Base-by-base conservation (phyloP, 2,888 invertebrate species). In the Stenotaenia linearis region DNA sequence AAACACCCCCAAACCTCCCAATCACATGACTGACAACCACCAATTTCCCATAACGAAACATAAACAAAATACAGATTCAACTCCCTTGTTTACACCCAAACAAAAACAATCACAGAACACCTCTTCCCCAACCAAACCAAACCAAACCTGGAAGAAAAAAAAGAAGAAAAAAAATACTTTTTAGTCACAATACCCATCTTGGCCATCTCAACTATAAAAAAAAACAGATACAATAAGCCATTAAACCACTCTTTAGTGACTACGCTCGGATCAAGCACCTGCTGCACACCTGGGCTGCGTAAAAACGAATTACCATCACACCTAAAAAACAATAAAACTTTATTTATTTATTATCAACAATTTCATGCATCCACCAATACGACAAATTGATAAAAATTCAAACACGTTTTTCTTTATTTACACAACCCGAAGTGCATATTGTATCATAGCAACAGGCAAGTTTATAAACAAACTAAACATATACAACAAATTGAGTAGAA, bases 381-480 rank as follows among this genome's bases (percentile, higher is more conserved):
- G 21, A 12, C 23, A 5, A 25, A 23, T 61, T 61, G 4, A 25
- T 23, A 23, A 45, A 45, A 5, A 18, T 45, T 45, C n/a, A 45
- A 15, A 15, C 40, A 12, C 4, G 32, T 4, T 32, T 32, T 32
- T 4, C 15, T 2, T 15, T 18, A n/a, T 45, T 45, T 45, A 12
- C 12, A 1, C 61, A 25, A 45, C n/a, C n/a, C 6, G 45, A n/a
- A 45, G n/a, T 40, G n/a, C 15, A 6, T 25, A 61, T 23, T 61
- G 61, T 61, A 61, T 61, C 61, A 25, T 61, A 61, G 61, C 61
- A 61, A 61, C 61, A 61, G 61, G 61, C 61, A 25, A 61, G 61
- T 23, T 45, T 61, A 61, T 61, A 23, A 61, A 61, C 61, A 61
- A 61, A 61, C 61, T 61, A 61, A 1, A 10, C 61, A 25, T 61